Base-by-base conservation (phyloP, 2,113 vertebrate species). In the Fulica atra region DNA sequence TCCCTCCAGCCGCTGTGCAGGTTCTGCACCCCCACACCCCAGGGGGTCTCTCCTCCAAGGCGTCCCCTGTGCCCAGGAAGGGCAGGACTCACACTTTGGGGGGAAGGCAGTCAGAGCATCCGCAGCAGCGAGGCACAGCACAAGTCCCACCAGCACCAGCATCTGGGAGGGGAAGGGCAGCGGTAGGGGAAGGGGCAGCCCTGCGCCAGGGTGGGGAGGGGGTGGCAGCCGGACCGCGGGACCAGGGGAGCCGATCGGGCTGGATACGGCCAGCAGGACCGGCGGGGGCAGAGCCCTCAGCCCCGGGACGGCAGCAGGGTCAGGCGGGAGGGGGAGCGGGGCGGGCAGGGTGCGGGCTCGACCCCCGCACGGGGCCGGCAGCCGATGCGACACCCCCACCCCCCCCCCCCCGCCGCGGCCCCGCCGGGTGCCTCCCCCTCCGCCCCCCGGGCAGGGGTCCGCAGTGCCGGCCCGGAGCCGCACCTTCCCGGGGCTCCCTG, bases 51-150 rank as follows among this genome's bases (percentile, higher is more conserved):
- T n/a, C 44, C 42, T 28, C 54, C 80, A 10, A 26, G 51, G 26
- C 13, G 25, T 12, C 40, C 79, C 65, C 17, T 2, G 38, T 42
- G 26, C 29, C 61, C 36, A 8, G 31, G 6, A 1, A 2, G 6
- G 31, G 38, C 83, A 78, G 57, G 42, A 89, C 95, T 96, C 88
- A 95, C 95, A 69, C 73, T 93, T 96, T 1, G 78, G 35, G 50
- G 24, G 93, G 54, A 96, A 96, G 74, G 69, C 29, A 4, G 56
- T 90, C 88, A 96, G 82, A 40, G 91, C 1, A 1, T 85, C 65
- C 1, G 3, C 89, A 16, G 89, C 38, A 31, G 36, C 4, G 1
- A 92, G 69, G 69, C 68, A 12, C 91, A 96, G 79, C 73, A 66
- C 13, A 86, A 96, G 40, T 7, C 11, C 91, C 65, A 81, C 13